Percentiles rank a stretch among this genome's conserved stretches.
phyloP scores from a whole-genome alignment of 1,140 invertebrate species.

The Bombus consobrinus region DNA sequence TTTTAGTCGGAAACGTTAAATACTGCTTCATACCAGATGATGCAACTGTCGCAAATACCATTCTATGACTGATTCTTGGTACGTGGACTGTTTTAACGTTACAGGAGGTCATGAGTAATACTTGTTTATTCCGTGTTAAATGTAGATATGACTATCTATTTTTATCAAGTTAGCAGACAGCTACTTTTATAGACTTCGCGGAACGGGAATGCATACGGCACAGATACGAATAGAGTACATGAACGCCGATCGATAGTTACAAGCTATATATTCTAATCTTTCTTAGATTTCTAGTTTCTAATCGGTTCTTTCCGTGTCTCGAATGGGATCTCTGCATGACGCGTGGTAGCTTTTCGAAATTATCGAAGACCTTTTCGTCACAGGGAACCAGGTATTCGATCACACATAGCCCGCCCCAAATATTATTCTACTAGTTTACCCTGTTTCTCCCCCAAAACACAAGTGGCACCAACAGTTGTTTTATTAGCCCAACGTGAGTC shows the following conservation, averaged over 20 bases:
- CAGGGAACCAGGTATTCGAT: not conserved
- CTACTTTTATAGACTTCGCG: conserved; percentile 29
- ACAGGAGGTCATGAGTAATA: not conserved
- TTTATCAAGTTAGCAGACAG: not conserved
- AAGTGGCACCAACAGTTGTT: not conserved
- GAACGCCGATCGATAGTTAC: conserved; percentile 19
- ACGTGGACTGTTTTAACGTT: not conserved
- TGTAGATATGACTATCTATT: not conserved
- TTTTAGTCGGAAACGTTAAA: not conserved
- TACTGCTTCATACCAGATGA: not conserved
- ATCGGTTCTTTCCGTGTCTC: not conserved
- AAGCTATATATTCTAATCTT: not conserved
- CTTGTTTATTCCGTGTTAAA: conserved; percentile 22
- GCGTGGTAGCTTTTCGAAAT: not conserved
- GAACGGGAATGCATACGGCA: conserved; percentile 11
- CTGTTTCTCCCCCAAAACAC: not conserved
- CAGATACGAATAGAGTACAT: conserved; percentile 1
- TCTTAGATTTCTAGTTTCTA: not conserved
- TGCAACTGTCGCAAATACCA: not conserved
- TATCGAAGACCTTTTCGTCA: conserved; percentile 8
- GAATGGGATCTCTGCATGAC: not conserved
- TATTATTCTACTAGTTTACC: not conserved
- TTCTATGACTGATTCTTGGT: not conserved
- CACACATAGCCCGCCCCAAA: not conserved
- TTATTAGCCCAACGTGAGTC: not conserved